Evolutionary conservation across 1,140 invertebrate species (phyloP).

Genomic region (Diplogasteroides magnus): DNA sequence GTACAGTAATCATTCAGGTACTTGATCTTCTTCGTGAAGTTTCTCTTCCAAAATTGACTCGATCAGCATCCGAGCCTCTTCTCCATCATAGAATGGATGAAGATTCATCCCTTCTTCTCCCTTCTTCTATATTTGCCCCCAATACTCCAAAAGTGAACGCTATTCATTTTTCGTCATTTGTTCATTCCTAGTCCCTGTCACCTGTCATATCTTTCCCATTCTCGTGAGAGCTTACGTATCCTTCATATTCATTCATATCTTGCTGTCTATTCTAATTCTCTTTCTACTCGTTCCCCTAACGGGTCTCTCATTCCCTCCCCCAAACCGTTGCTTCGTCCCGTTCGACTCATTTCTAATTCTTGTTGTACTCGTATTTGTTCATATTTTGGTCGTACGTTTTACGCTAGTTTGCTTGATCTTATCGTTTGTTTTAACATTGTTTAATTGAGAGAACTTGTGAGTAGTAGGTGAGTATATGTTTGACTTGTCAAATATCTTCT

Average conservation of each 20-base stretch:
- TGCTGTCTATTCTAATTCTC: neutral
- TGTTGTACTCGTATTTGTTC: no score
- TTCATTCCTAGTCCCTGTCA: neutral
- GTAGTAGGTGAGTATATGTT: no score
- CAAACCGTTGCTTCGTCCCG: no score
- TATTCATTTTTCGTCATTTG: neutral
- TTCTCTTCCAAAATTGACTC: constrained; percentile 17
- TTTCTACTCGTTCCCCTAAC: neutral
- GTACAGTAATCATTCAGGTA: constrained; percentile 1
- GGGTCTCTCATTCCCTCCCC: neutral
- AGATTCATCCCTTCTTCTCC: constrained; percentile 4
- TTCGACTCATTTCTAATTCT: no score
- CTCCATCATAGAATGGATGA: constrained; percentile 1
- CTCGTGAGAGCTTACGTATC: no score
- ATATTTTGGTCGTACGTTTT: no score
- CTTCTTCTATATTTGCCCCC: neutral
- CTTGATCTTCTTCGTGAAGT: constrained; percentile 13
- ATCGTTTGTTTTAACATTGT: no score
- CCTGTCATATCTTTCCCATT: neutral
- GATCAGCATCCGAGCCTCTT: constrained; percentile 15
- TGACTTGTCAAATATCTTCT: no score
- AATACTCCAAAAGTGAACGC: neutral
- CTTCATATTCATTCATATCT: no score
- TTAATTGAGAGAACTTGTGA: no score
- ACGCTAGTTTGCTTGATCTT: no score